Evolutionary conservation across 1,140 invertebrate genomes (phyloP), one percentile per base, ranked within the genome.

Genomic region (Apolygus lucorum): DNA sequence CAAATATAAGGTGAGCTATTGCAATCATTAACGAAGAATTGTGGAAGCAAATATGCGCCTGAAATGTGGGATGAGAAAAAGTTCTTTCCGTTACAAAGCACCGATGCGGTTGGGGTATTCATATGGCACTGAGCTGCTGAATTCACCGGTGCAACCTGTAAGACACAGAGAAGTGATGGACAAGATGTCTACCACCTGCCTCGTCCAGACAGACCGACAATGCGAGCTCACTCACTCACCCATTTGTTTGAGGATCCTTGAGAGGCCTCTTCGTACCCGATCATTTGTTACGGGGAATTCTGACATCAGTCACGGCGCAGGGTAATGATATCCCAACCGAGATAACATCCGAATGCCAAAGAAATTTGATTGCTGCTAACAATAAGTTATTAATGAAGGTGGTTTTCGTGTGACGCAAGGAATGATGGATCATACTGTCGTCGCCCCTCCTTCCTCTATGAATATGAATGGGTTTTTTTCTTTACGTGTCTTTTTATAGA

Each of bases 401-500:
- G 54, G 54, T 59, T 17, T 59, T 59, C 13, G 54, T 14, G 54
- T 59, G 54, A 59, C 54, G 54, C 54, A 59, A 59, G 11, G 54
- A 59, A 22, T 59, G 54, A 59, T 59, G 22, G 54, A 59, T 59
- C 54, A 59, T 59, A 59, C 22, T 59, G 54, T 59, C 54, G 54
- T 17, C 54, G 34, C 34, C 34, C 34, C 34, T 22, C 54, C 22
- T 59, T 59, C 11, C 54, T 14, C 22, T 13, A 59, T 59, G 54
- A 59, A 59, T 59, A 59, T 59, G 54, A 59, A 59, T 59, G 54
- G n/a, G n/a, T n/a, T n/a, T n/a, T n/a, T n/a, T n/a, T n/a, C n/a
- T n/a, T n/a, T n/a, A n/a, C n/a, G n/a, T n/a, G n/a, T n/a, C n/a
- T n/a, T n/a, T n/a, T n/a, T n/a, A n/a, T n/a, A n/a, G n/a, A n/a